Percentiles rank a stretch among this genome's conserved stretches.
phyloP scores from a whole-genome alignment of 2,888 invertebrate species.

The Thereva unica region DNA sequence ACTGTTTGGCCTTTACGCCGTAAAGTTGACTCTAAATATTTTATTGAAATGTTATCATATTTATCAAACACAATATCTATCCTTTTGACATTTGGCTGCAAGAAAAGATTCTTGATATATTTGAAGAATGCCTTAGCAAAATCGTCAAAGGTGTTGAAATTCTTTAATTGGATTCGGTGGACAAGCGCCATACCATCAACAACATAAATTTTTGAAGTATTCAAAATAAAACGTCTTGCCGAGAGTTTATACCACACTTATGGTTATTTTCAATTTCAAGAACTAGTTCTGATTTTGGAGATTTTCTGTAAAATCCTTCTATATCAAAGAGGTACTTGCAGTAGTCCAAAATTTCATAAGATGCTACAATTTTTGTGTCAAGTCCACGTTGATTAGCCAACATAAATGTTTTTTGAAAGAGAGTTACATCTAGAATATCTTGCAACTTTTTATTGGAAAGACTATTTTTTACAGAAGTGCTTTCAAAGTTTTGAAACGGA shows the following conservation, averaged over 20 bases:
- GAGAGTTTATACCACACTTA: slow-evolving; percentile 1
- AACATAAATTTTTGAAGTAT: not conserved
- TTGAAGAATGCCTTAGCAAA: too few species aligned
- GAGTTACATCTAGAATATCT: too few species aligned
- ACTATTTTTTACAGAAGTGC: too few species aligned
- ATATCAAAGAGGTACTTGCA: slow-evolving; percentile 3
- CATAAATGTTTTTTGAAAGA: too few species aligned
- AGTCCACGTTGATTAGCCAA: not conserved
- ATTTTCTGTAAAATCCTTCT: not conserved
- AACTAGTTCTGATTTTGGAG: not conserved
- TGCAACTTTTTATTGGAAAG: too few species aligned
- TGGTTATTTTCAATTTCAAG: not conserved
- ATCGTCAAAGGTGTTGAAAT: too few species aligned
- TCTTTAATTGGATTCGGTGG: too few species aligned
- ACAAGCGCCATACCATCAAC: too few species aligned
- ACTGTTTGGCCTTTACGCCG: slow-evolving; percentile 4
- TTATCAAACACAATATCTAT: slow-evolving; percentile 3
- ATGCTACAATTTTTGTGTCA: not conserved
- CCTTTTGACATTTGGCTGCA: not conserved
- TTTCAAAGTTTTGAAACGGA: too few species aligned
- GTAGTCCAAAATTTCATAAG: slow-evolving; percentile 8
- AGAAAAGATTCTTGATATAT: not conserved
- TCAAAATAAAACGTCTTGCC: not conserved
- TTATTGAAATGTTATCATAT: slow-evolving; percentile 5
- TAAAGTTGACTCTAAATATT: slow-evolving; percentile 8